phyloP scores from a whole-genome alignment of 2,888 invertebrate species.

The Epirrita christyi region DNA sequence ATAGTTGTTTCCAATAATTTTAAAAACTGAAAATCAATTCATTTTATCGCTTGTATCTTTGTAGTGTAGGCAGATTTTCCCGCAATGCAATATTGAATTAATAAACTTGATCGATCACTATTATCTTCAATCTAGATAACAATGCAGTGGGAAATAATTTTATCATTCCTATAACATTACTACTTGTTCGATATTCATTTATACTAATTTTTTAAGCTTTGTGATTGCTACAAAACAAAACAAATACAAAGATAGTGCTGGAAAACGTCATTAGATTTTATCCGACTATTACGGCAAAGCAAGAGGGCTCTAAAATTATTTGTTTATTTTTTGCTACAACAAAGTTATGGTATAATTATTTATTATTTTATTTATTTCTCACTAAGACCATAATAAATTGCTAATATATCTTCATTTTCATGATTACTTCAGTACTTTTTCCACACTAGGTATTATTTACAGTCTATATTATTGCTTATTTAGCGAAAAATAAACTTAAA shows the following conservation, averaged over 20 bases:
- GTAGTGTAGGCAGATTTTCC: conserved; percentile 15
- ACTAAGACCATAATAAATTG: too few species aligned
- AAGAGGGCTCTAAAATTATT: too few species aligned
- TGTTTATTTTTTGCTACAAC: too few species aligned
- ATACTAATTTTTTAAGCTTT: conserved; percentile 49
- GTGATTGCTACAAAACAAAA: conserved; percentile 58
- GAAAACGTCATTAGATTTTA: conserved; percentile 7
- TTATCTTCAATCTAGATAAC: conserved; percentile 47
- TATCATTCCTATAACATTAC: conserved; percentile 36
- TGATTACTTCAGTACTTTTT: too few species aligned
- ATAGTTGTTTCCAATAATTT: too few species aligned
- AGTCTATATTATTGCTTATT: too few species aligned
- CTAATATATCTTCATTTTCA: too few species aligned
- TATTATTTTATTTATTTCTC: too few species aligned
- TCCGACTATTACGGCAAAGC: background rate
- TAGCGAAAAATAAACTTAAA: too few species aligned
- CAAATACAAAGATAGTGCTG: conserved; percentile 25
- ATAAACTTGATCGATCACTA: conserved; percentile 48
- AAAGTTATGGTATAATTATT: too few species aligned
- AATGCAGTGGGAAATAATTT: conserved; percentile 48
- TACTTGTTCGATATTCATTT: conserved; percentile 29
- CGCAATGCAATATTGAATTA: conserved; percentile 29
- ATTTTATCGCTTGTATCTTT: conserved; percentile 1
- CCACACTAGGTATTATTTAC: too few species aligned
- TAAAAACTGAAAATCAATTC: too few species aligned